phyloP scores from a whole-genome alignment of 2,113 vertebrate genomes.

The Petaurus breviceps region DNA sequence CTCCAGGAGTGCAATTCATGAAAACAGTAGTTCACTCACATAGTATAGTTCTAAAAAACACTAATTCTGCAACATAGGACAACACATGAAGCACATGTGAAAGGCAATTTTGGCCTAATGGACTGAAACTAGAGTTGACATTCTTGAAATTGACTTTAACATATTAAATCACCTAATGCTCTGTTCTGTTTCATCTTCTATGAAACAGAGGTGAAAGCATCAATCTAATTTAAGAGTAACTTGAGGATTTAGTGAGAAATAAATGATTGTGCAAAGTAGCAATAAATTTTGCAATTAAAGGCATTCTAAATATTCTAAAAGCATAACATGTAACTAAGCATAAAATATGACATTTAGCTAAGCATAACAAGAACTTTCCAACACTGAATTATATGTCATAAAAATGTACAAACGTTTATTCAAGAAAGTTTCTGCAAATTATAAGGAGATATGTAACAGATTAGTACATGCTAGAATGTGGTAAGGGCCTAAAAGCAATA shows the following conservation, averaged over 20 bases:
- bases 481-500: not conserved
- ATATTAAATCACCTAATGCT: not conserved
- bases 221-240: constrained; percentile 10
- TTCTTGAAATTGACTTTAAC: constrained; percentile 20
- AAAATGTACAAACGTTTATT: not conserved
- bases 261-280: not conserved
- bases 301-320: constrained; percentile 10
- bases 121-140: not conserved
- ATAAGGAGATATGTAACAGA: not conserved
- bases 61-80: not conserved
- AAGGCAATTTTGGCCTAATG: not conserved
- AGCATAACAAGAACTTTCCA: not conserved
- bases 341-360: not conserved
- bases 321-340: not conserved
- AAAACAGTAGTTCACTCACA: not conserved
- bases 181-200: constrained; percentile 35
- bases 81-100: not conserved
- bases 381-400: not conserved
- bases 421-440: not conserved
- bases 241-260: constrained; percentile 35
- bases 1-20: not conserved
- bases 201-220: constrained; percentile 32
- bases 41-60: not conserved
- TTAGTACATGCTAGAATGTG: not conserved
- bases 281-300: not conserved